These are phyloP conservation scores for Eutrigla gurnardus DNA, from an alignment of 2,797 vertebrate species.

Conservation along the genomic window DNA sequence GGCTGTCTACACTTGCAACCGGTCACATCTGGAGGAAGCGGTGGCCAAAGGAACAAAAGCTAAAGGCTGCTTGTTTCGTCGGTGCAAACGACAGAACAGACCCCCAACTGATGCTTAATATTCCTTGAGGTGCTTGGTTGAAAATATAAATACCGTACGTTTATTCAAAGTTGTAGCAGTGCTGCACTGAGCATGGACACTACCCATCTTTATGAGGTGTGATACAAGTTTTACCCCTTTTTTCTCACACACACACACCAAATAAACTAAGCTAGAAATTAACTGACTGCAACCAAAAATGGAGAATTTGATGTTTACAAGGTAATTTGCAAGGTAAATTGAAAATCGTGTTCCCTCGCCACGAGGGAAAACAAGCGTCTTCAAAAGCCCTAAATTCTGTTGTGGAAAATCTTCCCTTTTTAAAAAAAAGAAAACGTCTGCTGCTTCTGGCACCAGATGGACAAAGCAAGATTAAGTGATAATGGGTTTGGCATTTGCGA, in stretches of 20 bases:
- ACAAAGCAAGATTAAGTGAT: slow-evolving; percentile 80
- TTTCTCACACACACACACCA: neutral
- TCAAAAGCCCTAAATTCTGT: slow-evolving; percentile 32
- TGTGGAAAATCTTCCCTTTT: slow-evolving; percentile 49
- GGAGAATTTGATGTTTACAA: slow-evolving; percentile 52
- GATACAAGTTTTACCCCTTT: slow-evolving; percentile 21
- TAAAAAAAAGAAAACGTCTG: slow-evolving; percentile 42
- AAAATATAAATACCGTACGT: slow-evolving; percentile 36
- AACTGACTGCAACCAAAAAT: slow-evolving; percentile 32
- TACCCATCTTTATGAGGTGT: slow-evolving; percentile 6
- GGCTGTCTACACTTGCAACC: slow-evolving; percentile 67
- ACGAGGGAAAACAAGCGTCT: slow-evolving; percentile 47
- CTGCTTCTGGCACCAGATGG: slow-evolving; percentile 72
- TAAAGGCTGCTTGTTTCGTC: slow-evolving; percentile 44
- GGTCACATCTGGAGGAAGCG: slow-evolving; percentile 48
- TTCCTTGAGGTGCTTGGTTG: slow-evolving; percentile 14
- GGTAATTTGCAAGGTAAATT: slow-evolving; percentile 61
- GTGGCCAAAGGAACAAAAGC: slow-evolving; percentile 47
- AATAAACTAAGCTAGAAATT: slow-evolving; percentile 10
- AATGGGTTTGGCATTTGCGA: slow-evolving; percentile 86
- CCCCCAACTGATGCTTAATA: slow-evolving; percentile 27
- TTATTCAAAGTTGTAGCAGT: slow-evolving; percentile 14
- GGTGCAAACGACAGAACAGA: slow-evolving; percentile 29
- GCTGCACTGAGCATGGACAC: slow-evolving; percentile 29
- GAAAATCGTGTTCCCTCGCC: slow-evolving; percentile 30